phyloP scores from a whole-genome alignment of 2,797 vertebrate genomes.

The Oreortyx pictus region DNA sequence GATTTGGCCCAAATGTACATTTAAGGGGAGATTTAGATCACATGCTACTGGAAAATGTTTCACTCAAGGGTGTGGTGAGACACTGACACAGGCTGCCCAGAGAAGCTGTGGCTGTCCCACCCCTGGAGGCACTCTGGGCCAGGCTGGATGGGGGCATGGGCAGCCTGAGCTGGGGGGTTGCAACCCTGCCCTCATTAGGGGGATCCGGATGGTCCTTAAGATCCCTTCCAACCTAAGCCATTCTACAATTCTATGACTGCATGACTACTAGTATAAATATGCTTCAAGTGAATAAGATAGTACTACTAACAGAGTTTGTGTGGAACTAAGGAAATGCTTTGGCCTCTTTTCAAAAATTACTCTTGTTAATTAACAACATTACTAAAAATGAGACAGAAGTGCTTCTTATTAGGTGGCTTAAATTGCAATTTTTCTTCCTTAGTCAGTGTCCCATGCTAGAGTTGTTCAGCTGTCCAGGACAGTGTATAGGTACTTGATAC shows the following conservation, averaged over 20 bases:
- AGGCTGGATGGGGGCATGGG: neutral
- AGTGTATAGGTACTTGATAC: accelerated
- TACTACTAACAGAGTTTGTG: neutral
- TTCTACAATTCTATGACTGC: neutral
- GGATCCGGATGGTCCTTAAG: neutral
- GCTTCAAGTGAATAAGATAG: neutral
- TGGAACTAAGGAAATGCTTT: neutral
- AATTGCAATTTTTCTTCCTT: neutral
- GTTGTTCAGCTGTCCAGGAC: neutral
- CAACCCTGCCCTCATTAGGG: neutral
- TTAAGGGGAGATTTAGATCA: too few relatives aligned
- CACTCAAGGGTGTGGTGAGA: neutral
- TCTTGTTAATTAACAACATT: neutral
- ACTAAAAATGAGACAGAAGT: neutral
- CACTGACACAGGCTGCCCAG: neutral
- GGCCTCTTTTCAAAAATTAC: neutral
- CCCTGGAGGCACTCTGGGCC: too few relatives aligned
- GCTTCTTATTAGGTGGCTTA: neutral
- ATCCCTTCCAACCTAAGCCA: neutral
- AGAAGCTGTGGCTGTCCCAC: neutral
- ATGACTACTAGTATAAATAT: neutral
- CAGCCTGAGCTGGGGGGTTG: neutral
- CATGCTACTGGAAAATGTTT: neutral
- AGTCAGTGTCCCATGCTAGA: neutral
- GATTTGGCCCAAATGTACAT: neutral